phyloP scores from a whole-genome alignment of 2,888 invertebrate species.

The Zygogramma bicolorata region DNA sequence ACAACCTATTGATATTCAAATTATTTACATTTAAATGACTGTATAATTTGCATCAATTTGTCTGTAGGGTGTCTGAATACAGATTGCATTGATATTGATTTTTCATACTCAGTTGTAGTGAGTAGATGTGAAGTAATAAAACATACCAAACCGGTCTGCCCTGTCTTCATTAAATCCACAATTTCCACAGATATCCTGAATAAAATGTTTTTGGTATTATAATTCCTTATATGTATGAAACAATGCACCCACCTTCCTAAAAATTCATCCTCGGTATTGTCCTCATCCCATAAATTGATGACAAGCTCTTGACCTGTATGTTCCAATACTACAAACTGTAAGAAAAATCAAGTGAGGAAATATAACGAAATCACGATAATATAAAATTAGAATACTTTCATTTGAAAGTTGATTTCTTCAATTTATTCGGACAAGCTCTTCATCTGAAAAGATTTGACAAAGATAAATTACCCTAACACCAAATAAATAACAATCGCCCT shows the following conservation, averaged over 20 bases:
- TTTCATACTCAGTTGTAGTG: no score
- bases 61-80: no score
- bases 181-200: conserved; percentile 79
- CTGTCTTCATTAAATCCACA: conserved; percentile 75
- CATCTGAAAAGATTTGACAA: no score
- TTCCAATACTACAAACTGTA: conserved; percentile 51
- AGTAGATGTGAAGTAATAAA: background rate
- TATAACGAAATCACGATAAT: background rate
- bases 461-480: no score
- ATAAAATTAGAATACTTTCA: background rate
- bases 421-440: no score
- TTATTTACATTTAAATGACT: no score
- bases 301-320: conserved; percentile 49
- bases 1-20: no score
- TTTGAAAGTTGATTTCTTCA: no score
- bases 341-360: conserved; percentile 11
- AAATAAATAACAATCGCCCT: no score
- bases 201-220: conserved; percentile 40
- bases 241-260: conserved; percentile 48
- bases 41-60: no score
- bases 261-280: conserved; percentile 53
- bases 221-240: background rate
- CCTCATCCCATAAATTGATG: conserved; percentile 52
- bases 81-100: no score
- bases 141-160: conserved; percentile 77